Conservation (phyloP, 2,888 invertebrate genomes). For the Euproctis similis region DNA sequence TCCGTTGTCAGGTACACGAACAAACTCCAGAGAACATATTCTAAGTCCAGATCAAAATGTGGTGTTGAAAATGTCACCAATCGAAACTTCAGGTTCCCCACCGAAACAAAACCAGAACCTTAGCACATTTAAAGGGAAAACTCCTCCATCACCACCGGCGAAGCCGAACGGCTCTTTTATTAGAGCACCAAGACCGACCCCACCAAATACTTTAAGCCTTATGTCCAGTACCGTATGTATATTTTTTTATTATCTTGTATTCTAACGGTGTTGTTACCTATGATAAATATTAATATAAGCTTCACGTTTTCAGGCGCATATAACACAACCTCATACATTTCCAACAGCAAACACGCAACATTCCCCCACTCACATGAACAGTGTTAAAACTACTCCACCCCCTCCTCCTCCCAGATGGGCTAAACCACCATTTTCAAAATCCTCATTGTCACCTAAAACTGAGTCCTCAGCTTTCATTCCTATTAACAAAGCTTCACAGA, state of each 20-base stretch:
- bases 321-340: constrained; percentile 72
- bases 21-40: constrained; percentile 55
- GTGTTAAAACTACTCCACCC: constrained; percentile 80
- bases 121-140: constrained; percentile 81
- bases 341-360: constrained; percentile 55
- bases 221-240: constrained; percentile 75
- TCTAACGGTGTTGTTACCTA: constrained; percentile 36
- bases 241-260: constrained; percentile 4
- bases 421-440: constrained; percentile 79
- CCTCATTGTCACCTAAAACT: constrained; percentile 61
- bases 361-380: constrained; percentile 54
- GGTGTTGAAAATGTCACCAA: constrained; percentile 85
- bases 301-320: constrained; percentile 73
- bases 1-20: constrained; percentile 48
- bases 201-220: constrained; percentile 88
- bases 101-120: constrained; percentile 69
- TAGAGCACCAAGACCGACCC: constrained; percentile 83
- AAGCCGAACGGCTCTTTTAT: constrained; percentile 67
- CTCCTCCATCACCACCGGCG: constrained; percentile 71
- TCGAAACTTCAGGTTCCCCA: constrained; percentile 69
- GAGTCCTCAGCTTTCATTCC: constrained; percentile 60
- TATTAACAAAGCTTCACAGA: constrained; percentile 65
- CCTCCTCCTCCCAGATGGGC: constrained; percentile 91
- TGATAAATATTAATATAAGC: constrained; percentile 41
- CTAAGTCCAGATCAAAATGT: constrained; percentile 77